Conservation (phyloP, 1,140 invertebrate species). For the Neodiprion virginianus region DNA sequence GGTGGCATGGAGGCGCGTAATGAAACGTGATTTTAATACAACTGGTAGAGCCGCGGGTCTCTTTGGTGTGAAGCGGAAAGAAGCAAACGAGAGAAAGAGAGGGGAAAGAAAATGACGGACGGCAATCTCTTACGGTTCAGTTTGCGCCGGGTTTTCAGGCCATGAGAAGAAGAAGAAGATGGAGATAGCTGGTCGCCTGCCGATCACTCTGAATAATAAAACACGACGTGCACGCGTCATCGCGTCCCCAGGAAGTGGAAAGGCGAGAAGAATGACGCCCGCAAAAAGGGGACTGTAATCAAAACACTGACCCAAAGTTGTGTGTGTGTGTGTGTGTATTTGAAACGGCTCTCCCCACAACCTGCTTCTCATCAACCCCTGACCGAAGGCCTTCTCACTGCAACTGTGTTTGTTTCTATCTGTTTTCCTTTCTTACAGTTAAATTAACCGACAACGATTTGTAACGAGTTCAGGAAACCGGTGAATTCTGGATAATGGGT, state of each 20-base stretch:
- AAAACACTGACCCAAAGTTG: background rate
- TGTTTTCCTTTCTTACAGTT: too few species aligned
- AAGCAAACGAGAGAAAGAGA: conserved; percentile 8
- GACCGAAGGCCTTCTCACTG: too few species aligned
- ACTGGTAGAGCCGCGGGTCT: background rate
- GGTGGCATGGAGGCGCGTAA: background rate
- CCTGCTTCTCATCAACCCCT: background rate
- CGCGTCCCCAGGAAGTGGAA: conserved; percentile 29
- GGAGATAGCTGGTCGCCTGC: conserved; percentile 19
- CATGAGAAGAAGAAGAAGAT: background rate
- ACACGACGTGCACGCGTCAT: conserved; percentile 33
- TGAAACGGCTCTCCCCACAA: background rate
- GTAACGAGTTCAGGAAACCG: too few species aligned
- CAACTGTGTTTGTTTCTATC: too few species aligned
- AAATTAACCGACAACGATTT: too few species aligned
- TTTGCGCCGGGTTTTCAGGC: conserved; percentile 30
- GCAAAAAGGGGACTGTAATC: conserved; percentile 1
- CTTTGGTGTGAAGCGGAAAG: conserved; percentile 16
- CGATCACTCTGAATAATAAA: conserved; percentile 53
- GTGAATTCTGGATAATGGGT: too few species aligned
- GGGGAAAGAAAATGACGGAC: conserved; percentile 17
- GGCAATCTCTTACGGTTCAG: conserved; percentile 51
- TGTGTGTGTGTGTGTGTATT: too few species aligned
- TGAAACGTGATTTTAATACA: conserved; percentile 13
- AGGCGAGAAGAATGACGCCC: background rate